Percentiles rank a stretch among this genome's conserved stretches.
Conservation (phyloP, 2,797 vertebrate genomes). For the Poeciliopsis infans region DNA sequence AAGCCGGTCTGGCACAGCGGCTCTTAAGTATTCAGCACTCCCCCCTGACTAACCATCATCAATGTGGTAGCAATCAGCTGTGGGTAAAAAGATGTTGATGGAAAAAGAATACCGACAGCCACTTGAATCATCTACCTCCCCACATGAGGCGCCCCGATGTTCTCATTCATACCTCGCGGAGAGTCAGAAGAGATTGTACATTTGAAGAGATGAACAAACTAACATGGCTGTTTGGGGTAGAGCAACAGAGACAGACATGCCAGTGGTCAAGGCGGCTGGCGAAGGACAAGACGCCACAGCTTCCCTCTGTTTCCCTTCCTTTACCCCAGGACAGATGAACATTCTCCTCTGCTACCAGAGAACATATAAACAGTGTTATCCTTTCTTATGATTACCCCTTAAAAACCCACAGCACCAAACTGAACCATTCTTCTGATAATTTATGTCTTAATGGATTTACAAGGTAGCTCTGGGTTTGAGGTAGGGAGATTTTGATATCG, state of each 20-base stretch:
- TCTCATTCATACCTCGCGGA: constrained; percentile 42
- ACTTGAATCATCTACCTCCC: constrained; percentile 22
- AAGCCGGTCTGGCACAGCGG: constrained; percentile 57
- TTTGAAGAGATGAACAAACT: constrained; percentile 70
- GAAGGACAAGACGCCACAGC: constrained; percentile 51
- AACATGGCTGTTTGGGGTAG: constrained; percentile 66
- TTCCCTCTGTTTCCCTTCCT: constrained; percentile 43
- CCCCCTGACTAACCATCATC: constrained; percentile 69
- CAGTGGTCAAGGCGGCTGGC: constrained; percentile 67
- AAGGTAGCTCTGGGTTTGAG: constrained; percentile 44
- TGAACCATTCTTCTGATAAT: constrained; percentile 50
- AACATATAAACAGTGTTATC: constrained; percentile 54
- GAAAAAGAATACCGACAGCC: constrained; percentile 49
- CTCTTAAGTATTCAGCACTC: constrained; percentile 48
- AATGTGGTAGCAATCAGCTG: constrained; percentile 81
- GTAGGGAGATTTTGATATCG: constrained; percentile 52
- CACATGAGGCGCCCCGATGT: constrained; percentile 54
- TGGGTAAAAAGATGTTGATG: constrained; percentile 61
- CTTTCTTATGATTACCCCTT: constrained; percentile 27
- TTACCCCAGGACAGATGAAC: constrained; percentile 32
- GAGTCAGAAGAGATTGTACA: constrained; percentile 56
- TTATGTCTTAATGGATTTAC: constrained; percentile 58
- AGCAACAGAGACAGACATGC: constrained; percentile 64
- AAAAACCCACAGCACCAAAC: constrained; percentile 49
- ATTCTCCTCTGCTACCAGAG: constrained; percentile 40